Percentiles rank a stretch among this genome's conserved stretches.
Conservation (phyloP, 1,140 invertebrate genomes). For the Cephus cinctus region DNA sequence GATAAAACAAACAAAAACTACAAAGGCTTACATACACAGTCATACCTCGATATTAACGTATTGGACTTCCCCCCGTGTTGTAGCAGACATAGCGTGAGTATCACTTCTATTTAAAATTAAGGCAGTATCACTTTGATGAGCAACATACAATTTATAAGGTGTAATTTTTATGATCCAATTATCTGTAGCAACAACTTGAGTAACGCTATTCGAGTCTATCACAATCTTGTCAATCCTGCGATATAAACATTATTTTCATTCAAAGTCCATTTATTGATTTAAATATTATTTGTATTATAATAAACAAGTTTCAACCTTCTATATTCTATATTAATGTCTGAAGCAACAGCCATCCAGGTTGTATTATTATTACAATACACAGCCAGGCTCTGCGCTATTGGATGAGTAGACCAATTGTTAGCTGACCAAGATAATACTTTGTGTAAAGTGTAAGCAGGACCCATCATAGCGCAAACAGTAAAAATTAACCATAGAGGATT, state of each 20-base stretch:
- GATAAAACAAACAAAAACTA: constrained; percentile 1
- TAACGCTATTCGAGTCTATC: constrained; percentile 68
- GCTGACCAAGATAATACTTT: constrained; percentile 66
- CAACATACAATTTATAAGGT: constrained; percentile 72
- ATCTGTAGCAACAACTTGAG: constrained; percentile 75
- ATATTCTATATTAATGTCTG: constrained; percentile 77
- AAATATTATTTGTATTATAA: constrained; percentile 9
- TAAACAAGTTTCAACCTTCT: constrained; percentile 56
- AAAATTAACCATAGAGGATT: constrained; percentile 49
- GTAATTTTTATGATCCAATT: constrained; percentile 88
- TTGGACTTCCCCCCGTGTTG: constrained; percentile 67
- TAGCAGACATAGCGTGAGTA: constrained; percentile 67
- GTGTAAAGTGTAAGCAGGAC: constrained; percentile 45
- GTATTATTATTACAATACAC: constrained; percentile 63
- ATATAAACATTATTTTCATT: constrained; percentile 25
- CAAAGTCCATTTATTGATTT: constrained; percentile 7
- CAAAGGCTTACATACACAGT: constrained; percentile 1
- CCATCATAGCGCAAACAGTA: constrained; percentile 38
- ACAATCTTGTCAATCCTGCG: constrained; percentile 74
- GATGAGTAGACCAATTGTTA: constrained; percentile 72
- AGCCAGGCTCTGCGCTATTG: constrained; percentile 66
- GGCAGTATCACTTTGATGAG: constrained; percentile 76
- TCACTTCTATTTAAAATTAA: constrained; percentile 75
- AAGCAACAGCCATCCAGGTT: constrained; percentile 68
- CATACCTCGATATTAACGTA: constrained; percentile 74